Conservation (phyloP, 1,140 invertebrate genomes). For the Trissolcus basalis region DNA sequence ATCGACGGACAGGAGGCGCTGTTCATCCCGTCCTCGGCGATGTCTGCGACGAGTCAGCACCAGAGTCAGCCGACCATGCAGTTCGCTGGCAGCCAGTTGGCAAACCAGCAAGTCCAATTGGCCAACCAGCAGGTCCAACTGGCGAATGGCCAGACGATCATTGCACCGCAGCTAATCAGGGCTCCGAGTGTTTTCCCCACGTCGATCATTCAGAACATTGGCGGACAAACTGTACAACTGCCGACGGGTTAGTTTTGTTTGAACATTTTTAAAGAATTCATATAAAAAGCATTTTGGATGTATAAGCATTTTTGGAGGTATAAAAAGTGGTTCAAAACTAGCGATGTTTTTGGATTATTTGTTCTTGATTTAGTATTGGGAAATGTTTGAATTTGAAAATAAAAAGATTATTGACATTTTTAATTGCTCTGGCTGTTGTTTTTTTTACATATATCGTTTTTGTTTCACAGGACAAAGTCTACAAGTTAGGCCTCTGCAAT, state of each 20-base stretch:
- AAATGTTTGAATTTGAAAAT: no score
- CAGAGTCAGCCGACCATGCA: constrained; percentile 72
- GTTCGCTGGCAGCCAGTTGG: constrained; percentile 74
- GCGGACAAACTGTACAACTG: constrained; percentile 75
- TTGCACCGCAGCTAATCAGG: constrained; percentile 74
- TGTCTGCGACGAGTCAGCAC: constrained; percentile 69
- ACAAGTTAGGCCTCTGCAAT: constrained; percentile 84
- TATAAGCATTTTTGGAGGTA: neutral
- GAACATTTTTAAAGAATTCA: no score
- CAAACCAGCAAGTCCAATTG: constrained; percentile 75
- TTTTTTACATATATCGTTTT: no score
- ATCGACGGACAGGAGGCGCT: constrained; percentile 95
- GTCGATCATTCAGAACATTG: constrained; percentile 74
- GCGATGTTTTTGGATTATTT: no score
- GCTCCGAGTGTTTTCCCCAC: constrained; percentile 72
- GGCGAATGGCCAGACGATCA: constrained; percentile 75
- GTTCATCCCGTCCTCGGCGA: constrained; percentile 84
- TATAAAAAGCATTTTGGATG: neutral
- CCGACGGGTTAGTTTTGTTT: constrained; percentile 59
- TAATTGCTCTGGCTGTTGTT: no score
- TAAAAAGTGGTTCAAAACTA: no score
- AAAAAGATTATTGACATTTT: no score
- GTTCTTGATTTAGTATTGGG: no score
- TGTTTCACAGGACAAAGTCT: constrained; percentile 85
- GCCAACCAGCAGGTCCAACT: constrained; percentile 78